Conservation (phyloP, 2,797 vertebrate species). For the Borostomias antarcticus region DNA sequence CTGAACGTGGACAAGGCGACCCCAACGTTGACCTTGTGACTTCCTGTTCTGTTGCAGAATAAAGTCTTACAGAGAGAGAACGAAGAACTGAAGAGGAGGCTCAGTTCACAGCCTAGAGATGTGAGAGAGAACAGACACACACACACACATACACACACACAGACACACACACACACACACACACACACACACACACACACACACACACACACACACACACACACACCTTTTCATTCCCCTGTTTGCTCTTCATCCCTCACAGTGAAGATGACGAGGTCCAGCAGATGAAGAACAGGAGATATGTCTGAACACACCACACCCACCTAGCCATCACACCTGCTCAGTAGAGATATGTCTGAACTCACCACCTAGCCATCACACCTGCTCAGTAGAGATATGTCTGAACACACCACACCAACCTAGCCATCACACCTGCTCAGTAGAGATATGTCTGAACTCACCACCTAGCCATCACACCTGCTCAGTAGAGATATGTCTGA, state of each 20-base stretch:
- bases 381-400: too few species aligned
- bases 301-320: too few species aligned
- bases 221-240: neutral
- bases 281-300: neutral
- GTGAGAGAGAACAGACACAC: neutral
- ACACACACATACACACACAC: neutral
- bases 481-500: too few species aligned
- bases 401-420: too few species aligned
- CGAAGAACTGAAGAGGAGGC: slow-evolving; percentile 63
- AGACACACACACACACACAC: neutral
- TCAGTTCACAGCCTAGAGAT: slow-evolving; percentile 33
- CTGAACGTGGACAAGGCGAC: neutral
- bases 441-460: too few species aligned
- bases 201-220: slow-evolving; percentile 4
- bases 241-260: slow-evolving; percentile 14
- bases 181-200: slow-evolving; percentile 6
- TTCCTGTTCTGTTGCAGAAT: slow-evolving; percentile 61
- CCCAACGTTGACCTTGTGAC: slow-evolving; percentile 65
- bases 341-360: too few species aligned
- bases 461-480: too few species aligned
- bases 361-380: too few species aligned
- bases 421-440: too few species aligned
- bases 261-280: neutral
- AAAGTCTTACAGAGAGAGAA: slow-evolving; percentile 77
- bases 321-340: too few species aligned